These are phyloP conservation scores for Amazona ochrocephala DNA, from an alignment of 2,797 vertebrate species.

Conservation along the genomic window DNA sequence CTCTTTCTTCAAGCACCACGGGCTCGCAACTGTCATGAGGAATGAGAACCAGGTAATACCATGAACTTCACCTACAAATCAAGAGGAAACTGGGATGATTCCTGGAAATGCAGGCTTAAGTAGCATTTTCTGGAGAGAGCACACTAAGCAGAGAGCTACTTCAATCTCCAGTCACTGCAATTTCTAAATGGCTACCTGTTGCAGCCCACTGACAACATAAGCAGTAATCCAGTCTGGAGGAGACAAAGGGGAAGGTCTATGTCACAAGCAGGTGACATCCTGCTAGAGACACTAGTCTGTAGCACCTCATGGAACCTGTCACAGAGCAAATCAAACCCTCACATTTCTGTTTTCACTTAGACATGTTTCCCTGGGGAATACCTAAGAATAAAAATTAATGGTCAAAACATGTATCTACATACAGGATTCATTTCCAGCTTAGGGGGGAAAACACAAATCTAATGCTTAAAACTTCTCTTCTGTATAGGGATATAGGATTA, in stretches of 20 bases:
- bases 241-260: not conserved
- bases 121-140: not conserved
- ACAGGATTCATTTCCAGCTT: not conserved
- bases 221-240: not conserved
- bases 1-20: not conserved
- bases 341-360: not conserved
- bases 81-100: not conserved
- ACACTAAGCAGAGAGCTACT: not conserved
- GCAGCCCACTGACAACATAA: not conserved
- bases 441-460: not conserved
- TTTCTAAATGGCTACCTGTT: not conserved
- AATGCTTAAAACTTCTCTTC: not conserved
- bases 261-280: not conserved
- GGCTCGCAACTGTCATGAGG: not conserved
- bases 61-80: not conserved
- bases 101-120: not conserved
- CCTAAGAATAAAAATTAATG: not conserved
- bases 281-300: not conserved
- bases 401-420: not conserved
- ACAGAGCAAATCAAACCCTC: not conserved
- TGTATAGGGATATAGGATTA: not conserved
- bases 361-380: not conserved
- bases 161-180: not conserved
- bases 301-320: not conserved
- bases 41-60: not conserved